Base-by-base conservation (phyloP, 2,888 invertebrate genomes). In the Esperia sulphurella region DNA sequence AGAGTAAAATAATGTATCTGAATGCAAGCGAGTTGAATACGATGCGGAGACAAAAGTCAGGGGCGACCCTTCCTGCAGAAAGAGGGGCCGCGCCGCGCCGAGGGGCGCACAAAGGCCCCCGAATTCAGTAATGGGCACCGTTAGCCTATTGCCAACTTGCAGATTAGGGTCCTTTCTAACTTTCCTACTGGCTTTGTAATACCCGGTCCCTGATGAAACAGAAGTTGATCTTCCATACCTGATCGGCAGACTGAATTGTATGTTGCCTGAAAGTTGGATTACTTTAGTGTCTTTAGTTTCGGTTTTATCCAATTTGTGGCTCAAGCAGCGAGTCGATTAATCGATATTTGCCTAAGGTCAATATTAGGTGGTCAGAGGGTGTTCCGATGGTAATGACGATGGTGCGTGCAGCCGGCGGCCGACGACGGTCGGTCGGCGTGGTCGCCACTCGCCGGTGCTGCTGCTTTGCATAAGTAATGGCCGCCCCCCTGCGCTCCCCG, bases 381-480 rank as follows among this genome's bases (percentile, higher is more conserved):
- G 51, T 45, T 43, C 43, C 38, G 45, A 31, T 14, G 43, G 44
- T 49, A 37, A 45, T 14, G 43, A 12, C 44, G 50, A 45, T 49
- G 47, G 45, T 55, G 51, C 46, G 74, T 72, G 39, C 79, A 1
- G 46, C 47, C 48, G 46, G 49, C 30, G 44, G 5, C 21, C 21
- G 50, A 53, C 55, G 29, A 39, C 30, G 28, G 47, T 46, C 43
- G 46, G 46, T 50, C 41, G 42, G 48, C 56, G 55, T 55, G 80
- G 74, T 14, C 61, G 62, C 59, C 57, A 63, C 73, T 14, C 61
- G 62, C 59, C 57, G 62, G 65, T 71, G 71, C 71, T 83, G 79
- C 76, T 84, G 83, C 87, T 85, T 87, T 88, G 85, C 88, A 88
- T 89, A 88, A 88, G 82, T 87, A 84, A 86, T 87, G 81, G 52